Evolutionary conservation across 2,797 vertebrate genomes (phyloP).

Genomic region (Borostomias antarcticus): DNA sequence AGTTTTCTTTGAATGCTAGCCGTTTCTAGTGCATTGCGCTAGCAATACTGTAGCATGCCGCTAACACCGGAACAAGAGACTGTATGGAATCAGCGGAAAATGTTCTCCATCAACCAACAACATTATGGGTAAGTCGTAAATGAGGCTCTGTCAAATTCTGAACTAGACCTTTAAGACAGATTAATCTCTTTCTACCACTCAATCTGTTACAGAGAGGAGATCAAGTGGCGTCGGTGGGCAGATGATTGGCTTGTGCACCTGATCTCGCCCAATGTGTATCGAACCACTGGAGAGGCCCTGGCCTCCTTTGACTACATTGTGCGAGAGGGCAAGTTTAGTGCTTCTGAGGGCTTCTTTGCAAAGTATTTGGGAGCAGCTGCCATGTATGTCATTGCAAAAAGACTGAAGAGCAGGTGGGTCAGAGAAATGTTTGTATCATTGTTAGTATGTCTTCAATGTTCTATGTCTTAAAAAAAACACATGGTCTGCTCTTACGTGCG

Average conservation of each 20-base stretch:
- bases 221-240: constrained; percentile 94
- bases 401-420: constrained; percentile 87
- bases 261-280: constrained; percentile 96
- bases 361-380: constrained; percentile 94
- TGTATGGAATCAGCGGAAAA: too few species aligned
- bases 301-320: constrained; percentile 98
- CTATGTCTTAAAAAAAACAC: not conserved
- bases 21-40: too few species aligned
- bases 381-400: constrained; percentile 93
- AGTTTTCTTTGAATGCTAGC: too few species aligned
- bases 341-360: constrained; percentile 87
- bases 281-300: constrained; percentile 86
- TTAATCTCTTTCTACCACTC: not conserved
- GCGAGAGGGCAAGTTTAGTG: constrained; percentile 90
- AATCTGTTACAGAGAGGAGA: constrained; percentile 84
- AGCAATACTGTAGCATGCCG: too few species aligned
- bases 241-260: constrained; percentile 97
- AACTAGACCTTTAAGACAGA: too few species aligned
- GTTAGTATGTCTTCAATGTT: too few species aligned
- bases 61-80: too few species aligned
- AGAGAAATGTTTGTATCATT: too few species aligned
- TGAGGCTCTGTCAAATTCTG: too few species aligned
- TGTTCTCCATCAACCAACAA: too few species aligned
- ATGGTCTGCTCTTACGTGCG: not conserved
- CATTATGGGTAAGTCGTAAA: too few species aligned